Conservation (phyloP, 2,888 invertebrate species). For the Thyatira batis region DNA sequence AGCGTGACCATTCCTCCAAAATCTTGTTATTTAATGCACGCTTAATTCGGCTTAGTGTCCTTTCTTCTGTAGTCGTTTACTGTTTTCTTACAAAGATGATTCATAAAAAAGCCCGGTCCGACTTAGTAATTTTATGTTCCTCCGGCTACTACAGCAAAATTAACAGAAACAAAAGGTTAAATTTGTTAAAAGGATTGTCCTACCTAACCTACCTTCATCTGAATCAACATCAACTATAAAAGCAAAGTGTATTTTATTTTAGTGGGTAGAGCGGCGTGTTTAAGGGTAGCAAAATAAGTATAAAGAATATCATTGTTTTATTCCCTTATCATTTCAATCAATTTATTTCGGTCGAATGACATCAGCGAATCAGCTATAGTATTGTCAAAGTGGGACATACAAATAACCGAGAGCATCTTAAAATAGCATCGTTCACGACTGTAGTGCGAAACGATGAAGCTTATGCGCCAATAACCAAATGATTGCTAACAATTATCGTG, state of each 20-base stretch:
- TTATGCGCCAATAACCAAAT: conserved; percentile 66
- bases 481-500: conserved; percentile 64
- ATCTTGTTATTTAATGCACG: not conserved
- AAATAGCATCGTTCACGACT: conserved; percentile 63
- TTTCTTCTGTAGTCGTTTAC: not conserved
- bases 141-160: not conserved
- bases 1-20: not conserved
- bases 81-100: not conserved
- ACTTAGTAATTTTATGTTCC: not conserved
- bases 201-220: too few species aligned
- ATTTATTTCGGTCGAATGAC: not conserved
- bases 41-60: not conserved
- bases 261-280: too few species aligned
- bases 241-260: too few species aligned
- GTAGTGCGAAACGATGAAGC: conserved; percentile 59
- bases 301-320: too few species aligned
- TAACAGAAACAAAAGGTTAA: not conserved
- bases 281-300: too few species aligned
- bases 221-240: too few species aligned
- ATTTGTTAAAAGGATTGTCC: too few species aligned
- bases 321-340: not conserved
- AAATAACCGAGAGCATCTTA: conserved; percentile 49
- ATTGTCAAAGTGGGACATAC: conserved; percentile 53
- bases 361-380: conserved; percentile 8
- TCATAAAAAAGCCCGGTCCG: not conserved